Base-by-base conservation (phyloP, 2,888 invertebrate species). In the Notocelia uddmanniana region DNA sequence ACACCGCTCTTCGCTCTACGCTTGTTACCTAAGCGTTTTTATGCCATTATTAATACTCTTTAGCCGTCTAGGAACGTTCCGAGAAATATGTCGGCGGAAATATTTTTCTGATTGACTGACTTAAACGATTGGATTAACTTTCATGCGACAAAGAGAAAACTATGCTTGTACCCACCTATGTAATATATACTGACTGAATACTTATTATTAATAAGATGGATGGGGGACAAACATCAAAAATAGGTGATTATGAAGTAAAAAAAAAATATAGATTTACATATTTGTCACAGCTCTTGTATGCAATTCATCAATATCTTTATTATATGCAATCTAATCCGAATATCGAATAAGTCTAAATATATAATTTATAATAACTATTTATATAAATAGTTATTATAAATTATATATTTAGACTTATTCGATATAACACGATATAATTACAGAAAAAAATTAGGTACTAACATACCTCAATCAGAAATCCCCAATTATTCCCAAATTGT, bases 1-100 rank as follows among this genome's bases (percentile, higher is more conserved):
- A 23, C 23, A 13, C 48, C 71, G 59, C 71, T 52, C 31, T 15
- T 54, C 37, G 41, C 71, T 67, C 10, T 18, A 67, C 21, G 34
- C 66, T 67, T 67, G 71, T 3, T 8, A 31, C 52, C 15, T 23
- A 9, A 50, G 18, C 6, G 37, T 72, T 72, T 71, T 72, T 72
- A 55, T 55, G 37, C 67, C 45, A 62, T 62, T 68, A 72, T 72
- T 72, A 67, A 72, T 68, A 72, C 60, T 72, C 62, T 68, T 72
- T 62, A 62, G 48, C 62, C 37, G 72, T 60, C 62, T 68, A 50
- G 55, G 31, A 57, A 23, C 55, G 48, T 72, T 72, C 68, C 37
- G 9, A 68, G 72, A 72, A 72, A 72, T 57, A 72, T 67, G 67
- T 62, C 67, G 55, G 62, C 34, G 50, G 67, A 68, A 62, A 68